Evolutionary conservation across 2,888 invertebrate genomes (phyloP).

Genomic region (Drosophila sordidapex): DNA sequence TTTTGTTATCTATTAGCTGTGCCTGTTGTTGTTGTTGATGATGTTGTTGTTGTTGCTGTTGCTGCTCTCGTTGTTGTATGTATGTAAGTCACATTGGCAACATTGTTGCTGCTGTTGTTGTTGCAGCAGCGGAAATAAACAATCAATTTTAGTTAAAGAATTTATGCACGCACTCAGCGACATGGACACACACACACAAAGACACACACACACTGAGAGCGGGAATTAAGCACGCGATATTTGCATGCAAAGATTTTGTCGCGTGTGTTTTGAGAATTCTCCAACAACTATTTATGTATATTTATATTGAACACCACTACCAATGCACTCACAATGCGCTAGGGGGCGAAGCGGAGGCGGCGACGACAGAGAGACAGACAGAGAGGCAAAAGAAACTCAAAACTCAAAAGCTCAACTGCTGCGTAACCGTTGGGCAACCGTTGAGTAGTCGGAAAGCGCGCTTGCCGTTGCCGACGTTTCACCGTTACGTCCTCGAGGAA

Average conservation of each 20-base stretch:
- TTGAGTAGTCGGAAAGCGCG: constrained; percentile 77
- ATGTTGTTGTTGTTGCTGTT: constrained; percentile 26
- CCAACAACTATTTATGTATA: constrained; percentile 16
- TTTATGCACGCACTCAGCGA: constrained; percentile 68
- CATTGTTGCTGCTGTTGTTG: constrained; percentile 49
- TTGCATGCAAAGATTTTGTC: constrained; percentile 56
- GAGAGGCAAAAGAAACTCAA: constrained; percentile 45
- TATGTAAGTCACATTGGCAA: constrained; percentile 53
- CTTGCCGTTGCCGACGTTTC: constrained; percentile 82
- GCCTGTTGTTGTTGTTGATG: constrained; percentile 38
- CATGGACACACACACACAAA: constrained; percentile 44
- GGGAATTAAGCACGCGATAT: constrained; percentile 60
- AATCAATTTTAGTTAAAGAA: constrained; percentile 80
- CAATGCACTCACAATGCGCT: constrained; percentile 25
- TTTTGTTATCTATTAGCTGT: constrained; percentile 64
- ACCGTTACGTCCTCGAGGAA: constrained; percentile 85
- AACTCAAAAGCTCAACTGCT: constrained; percentile 55
- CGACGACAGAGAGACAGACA: constrained; percentile 10
- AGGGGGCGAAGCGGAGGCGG: constrained; percentile 12
- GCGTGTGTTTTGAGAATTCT: constrained; percentile 51
- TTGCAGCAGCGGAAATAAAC: constrained; percentile 75
- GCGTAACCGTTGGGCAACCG: constrained; percentile 62
- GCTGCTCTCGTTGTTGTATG: constrained; percentile 36
- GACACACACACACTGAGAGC: constrained; percentile 17
- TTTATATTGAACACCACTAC: constrained; percentile 29